phyloP scores from a whole-genome alignment of 2,797 vertebrate species.

The Pangasius krempfi region DNA sequence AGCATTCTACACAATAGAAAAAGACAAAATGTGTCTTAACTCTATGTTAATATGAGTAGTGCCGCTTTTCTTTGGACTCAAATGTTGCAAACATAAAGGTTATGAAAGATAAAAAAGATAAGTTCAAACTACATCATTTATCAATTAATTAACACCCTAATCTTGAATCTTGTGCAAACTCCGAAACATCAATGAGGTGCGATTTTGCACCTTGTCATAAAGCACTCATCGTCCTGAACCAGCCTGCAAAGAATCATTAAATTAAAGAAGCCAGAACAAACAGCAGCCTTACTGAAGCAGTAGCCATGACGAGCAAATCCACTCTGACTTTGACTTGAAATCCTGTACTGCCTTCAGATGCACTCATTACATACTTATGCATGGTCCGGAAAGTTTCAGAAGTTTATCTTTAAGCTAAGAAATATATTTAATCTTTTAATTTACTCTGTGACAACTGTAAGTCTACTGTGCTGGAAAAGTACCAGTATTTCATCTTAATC shows the following conservation, averaged over 20 bases:
- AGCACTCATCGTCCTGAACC: constrained; percentile 57
- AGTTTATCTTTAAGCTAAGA: not conserved
- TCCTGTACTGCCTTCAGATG: not conserved
- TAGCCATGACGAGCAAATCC: constrained; percentile 29
- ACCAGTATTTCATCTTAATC: not conserved
- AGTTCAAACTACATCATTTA: constrained; percentile 56
- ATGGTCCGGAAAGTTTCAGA: not conserved
- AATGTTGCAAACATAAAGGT: constrained; percentile 48
- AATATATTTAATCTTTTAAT: not conserved
- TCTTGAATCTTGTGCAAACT: constrained; percentile 67
- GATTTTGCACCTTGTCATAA: constrained; percentile 70
- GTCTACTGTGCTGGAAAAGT: not conserved
- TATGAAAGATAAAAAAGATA: constrained; percentile 51
- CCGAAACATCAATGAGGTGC: constrained; percentile 67
- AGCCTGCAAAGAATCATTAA: constrained; percentile 59
- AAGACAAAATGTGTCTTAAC: not conserved
- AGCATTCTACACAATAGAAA: not conserved
- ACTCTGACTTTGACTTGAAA: constrained; percentile 27
- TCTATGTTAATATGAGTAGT: constrained; percentile 14
- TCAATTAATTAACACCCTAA: constrained; percentile 68
- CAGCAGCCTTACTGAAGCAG: constrained; percentile 23
- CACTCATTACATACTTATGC: not conserved
- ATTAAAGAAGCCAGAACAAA: constrained; percentile 54
- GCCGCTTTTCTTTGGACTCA: constrained; percentile 56
- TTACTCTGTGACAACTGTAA: constrained; percentile 9